Conservation (phyloP, 2,888 invertebrate species). For the Drosophila infuscata region DNA sequence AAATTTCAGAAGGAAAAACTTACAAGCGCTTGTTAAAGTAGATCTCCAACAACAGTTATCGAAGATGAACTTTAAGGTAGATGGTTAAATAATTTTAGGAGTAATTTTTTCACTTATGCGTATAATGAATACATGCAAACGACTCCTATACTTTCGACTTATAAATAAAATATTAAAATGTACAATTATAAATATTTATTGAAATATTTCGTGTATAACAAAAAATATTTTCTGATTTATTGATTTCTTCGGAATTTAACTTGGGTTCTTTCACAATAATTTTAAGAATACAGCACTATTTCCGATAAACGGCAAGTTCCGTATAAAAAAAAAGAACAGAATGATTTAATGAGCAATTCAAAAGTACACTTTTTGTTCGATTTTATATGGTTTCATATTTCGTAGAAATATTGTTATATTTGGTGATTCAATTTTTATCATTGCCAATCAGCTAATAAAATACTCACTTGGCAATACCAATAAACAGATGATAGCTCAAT, state of each 20-base stretch:
- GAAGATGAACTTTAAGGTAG: not conserved
- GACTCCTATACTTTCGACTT: not conserved
- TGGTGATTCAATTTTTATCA: conserved; percentile 16
- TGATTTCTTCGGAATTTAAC: not conserved
- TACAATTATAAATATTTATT: not conserved
- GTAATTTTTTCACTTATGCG: not conserved
- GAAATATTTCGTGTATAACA: not conserved
- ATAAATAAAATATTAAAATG: not conserved
- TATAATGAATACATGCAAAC: not conserved
- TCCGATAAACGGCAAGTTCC: conserved; percentile 34
- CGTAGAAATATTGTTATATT: conserved; percentile 9
- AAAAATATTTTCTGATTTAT: not conserved
- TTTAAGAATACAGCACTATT: not conserved
- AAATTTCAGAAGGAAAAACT: not conserved
- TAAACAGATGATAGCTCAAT: not conserved
- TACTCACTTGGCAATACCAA: conserved; percentile 1
- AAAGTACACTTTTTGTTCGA: not conserved
- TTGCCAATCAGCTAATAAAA: conserved; percentile 4
- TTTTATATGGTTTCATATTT: not conserved
- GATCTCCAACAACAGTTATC: not conserved
- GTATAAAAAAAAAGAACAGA: conserved; percentile 10
- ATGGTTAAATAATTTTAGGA: not conserved
- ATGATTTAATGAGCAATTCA: conserved; percentile 4
- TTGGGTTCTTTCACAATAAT: not conserved
- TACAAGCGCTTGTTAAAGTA: not conserved